Percentiles rank a stretch among this genome's conserved stretches.
Conservation (phyloP, 2,113 vertebrate genomes). For the Bucco capensis region DNA sequence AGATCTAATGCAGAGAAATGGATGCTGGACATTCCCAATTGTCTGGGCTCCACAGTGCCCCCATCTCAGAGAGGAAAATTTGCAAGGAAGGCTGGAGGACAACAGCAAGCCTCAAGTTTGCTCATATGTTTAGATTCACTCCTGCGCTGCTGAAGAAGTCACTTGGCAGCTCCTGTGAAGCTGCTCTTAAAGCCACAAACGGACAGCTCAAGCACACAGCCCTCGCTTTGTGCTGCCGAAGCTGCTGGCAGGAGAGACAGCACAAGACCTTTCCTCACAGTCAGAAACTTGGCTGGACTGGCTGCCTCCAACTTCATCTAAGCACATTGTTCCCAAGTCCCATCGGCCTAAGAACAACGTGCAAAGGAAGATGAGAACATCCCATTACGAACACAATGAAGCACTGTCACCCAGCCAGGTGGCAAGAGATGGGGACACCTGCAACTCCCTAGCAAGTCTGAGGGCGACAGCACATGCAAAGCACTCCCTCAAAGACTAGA, state of each 20-base stretch:
- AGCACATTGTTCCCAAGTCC: not conserved
- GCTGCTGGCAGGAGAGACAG: not conserved
- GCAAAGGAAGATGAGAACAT: constrained; percentile 32
- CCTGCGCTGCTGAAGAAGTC: not conserved
- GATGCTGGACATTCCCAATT: not conserved
- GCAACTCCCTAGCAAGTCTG: not conserved
- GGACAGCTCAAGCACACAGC: not conserved
- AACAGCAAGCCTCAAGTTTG: not conserved
- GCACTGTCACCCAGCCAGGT: not conserved
- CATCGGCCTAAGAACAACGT: not conserved
- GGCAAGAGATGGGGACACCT: not conserved
- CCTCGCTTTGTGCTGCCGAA: not conserved
- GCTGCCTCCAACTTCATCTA: not conserved
- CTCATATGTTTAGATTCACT: not conserved
- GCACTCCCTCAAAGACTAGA: not conserved
- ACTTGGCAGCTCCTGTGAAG: not conserved
- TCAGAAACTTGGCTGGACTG: constrained; percentile 18
- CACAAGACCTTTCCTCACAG: not conserved
- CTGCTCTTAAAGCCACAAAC: not conserved
- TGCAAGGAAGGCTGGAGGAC: not conserved
- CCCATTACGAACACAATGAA: not conserved
- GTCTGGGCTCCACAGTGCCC: not conserved
- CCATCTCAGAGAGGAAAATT: not conserved
- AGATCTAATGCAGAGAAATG: not conserved
- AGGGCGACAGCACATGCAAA: not conserved